Base-by-base conservation (phyloP, 2,113 vertebrate species). In the Limanda limanda region DNA sequence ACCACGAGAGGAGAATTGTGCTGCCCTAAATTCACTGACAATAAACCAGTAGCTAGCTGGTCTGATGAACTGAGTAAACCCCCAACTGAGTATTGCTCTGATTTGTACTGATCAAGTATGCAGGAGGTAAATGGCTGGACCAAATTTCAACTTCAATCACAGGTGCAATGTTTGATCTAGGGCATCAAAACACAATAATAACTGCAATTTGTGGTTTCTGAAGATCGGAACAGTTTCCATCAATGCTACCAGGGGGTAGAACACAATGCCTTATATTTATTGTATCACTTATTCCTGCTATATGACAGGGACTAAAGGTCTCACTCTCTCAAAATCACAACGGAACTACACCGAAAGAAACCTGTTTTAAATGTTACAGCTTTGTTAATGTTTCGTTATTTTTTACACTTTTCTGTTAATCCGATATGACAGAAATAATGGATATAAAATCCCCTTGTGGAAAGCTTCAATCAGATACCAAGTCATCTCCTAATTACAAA, bases 81-180 rank as follows among this genome's bases (percentile, higher is more conserved):
- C 90, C 90, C 59, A 20, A 69, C 85, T 63, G 85, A 83, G 87
- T 35, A 48, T 9, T 76, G 85, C 4, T 82, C 84, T 82, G 54
- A 71, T 84, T 91, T 48, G 13, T 57, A 17, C 47, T 73, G 57
- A 76, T 57, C 8, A 27, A 55, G 9, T 14, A 13, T 23, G 52
- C 59, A 82, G 23, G 18, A 24, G 54, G 65, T 51, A 42, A 78
- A 75, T 5, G 59, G 58, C 25, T 24, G 68, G 11, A 35, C 11
- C 13, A 78, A 82, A 84, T 83, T 6, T 60, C 4, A 10, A 27
- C 35, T 48, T 78, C 51, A 73, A 74, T 68, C 73, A 68, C 57
- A 72, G n/a, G 55, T 21, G 17, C 21, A 27, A 35, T 58, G 63
- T 80, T 63, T 58, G 25, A 82, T 81, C 17, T 68, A 72, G 78